Conservation (phyloP, 2,888 invertebrate species). For the Chymomyza fuscimana region DNA sequence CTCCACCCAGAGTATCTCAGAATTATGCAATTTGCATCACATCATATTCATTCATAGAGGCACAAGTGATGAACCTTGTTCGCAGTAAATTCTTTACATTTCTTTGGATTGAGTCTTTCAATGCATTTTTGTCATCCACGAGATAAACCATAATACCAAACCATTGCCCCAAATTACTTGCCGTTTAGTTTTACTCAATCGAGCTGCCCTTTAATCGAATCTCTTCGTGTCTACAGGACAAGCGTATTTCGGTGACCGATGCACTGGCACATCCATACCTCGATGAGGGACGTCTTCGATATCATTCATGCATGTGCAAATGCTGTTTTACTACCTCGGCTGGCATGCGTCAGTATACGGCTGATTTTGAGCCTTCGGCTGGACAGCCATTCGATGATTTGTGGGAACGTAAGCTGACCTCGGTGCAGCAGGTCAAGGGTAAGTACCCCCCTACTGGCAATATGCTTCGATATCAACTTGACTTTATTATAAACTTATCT, state of each 20-base stretch:
- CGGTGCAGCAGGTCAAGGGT: conserved; percentile 98
- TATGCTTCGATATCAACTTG: neutral
- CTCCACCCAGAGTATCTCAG: too few species aligned
- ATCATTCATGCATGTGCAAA: conserved; percentile 99
- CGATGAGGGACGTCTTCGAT: conserved; percentile 98
- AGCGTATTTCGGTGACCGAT: conserved; percentile 95
- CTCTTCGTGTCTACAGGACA: conserved; percentile 83
- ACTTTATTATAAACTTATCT: conserved; percentile 9
- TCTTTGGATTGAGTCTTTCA: too few species aligned
- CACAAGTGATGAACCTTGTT: too few species aligned
- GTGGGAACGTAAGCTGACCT: conserved; percentile 97
- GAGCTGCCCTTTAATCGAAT: conserved; percentile 8
- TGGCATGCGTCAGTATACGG: conserved; percentile 91
- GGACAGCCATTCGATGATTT: conserved; percentile 95
- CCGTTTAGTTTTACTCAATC: neutral
- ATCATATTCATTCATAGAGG: too few species aligned
- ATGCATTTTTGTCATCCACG: too few species aligned
- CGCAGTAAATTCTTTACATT: too few species aligned
- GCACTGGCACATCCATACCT: conserved; percentile 98
- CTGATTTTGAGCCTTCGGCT: conserved; percentile 96
- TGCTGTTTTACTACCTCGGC: conserved; percentile 93
- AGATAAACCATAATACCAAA: neutral
- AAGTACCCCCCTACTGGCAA: conserved; percentile 38
- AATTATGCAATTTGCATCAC: too few species aligned
- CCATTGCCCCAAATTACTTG: too few species aligned